Base-by-base conservation (phyloP, 2,888 invertebrate genomes). In the Cerastis rubricosa region DNA sequence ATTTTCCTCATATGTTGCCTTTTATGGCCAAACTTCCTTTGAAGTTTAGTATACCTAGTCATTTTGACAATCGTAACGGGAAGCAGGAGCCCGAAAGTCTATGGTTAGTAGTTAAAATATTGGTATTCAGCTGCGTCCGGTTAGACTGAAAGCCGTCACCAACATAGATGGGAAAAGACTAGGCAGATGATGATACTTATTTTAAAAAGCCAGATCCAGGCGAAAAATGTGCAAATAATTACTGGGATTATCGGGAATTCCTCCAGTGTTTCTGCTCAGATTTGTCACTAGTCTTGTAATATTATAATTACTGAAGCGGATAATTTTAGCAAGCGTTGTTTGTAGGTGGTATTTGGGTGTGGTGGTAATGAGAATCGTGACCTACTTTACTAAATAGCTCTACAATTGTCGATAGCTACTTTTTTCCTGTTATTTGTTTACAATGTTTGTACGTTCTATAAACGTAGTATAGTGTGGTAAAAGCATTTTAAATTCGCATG, bases 341-440 rank as follows among this genome's bases (percentile, higher is more conserved):
- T 61, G 79, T 80, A 35, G 17, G 69, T 71, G 85, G 75, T 68
- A 87, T 86, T 76, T 86, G 85, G 86, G 87, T 84, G 87, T 73
- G 67, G 76, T 77, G 25, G 47, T 76, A 81, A 81, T 81, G 61
- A 80, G 64, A 29, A 68, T 69, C 25, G 74, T 75, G 85, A 68
- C 87, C 79, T 68, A 80, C 74, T 85, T 85, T 29, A 43, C 25
- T 40, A 64, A 72, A 73, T 49, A 70, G 19, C 63, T 72, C 45
- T 66, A 25, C 45, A 35, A 66, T 67, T 61, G 14, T 65, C 49
- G 43, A 57, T 76, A 45, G 7, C 14, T n/a, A 51, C 6, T 40
- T 71, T 72, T 67, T 71, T 64, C 25, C 29, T 43, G 54, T 43
- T 63, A 54, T 69, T 72, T 76, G 49, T 76, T 76, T 65, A 67